Conservation (phyloP, 2,888 invertebrate genomes). For the Anaspis maculata region DNA sequence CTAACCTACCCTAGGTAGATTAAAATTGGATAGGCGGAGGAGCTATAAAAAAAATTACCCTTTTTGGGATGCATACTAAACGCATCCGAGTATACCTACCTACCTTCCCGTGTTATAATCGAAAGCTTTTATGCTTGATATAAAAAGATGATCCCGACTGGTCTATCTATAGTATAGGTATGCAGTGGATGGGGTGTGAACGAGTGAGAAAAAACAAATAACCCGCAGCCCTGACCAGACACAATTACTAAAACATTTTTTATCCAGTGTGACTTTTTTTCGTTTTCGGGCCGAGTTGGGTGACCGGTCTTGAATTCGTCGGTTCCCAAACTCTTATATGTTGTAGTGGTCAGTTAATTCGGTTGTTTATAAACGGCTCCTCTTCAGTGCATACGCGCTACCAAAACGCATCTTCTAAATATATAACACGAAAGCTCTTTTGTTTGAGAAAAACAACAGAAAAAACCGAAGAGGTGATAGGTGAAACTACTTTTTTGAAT, state of each 20-base stretch:
- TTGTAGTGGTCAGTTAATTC: slow-evolving; percentile 38
- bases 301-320: slow-evolving; percentile 33
- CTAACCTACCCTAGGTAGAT: background rate
- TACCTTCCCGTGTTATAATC: too few species aligned
- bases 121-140: too few species aligned
- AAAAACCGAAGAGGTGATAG: slow-evolving; percentile 1
- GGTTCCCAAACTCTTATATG: slow-evolving; percentile 39
- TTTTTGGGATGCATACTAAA: too few species aligned
- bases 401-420: too few species aligned
- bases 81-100: too few species aligned
- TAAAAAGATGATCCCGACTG: too few species aligned
- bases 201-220: too few species aligned
- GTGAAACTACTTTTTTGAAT: background rate
- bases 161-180: too few species aligned
- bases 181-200: too few species aligned
- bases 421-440: too few species aligned
- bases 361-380: slow-evolving; percentile 7
- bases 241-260: slow-evolving; percentile 35
- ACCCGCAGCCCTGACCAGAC: slow-evolving; percentile 41
- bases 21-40: background rate
- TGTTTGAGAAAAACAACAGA: slow-evolving; percentile 5
- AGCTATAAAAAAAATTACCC: background rate
- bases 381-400: slow-evolving; percentile 2
- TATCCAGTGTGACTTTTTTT: slow-evolving; percentile 21
- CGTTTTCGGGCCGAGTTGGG: slow-evolving; percentile 27